Conservation (phyloP, 2,888 invertebrate species). For the Seira ritae region DNA sequence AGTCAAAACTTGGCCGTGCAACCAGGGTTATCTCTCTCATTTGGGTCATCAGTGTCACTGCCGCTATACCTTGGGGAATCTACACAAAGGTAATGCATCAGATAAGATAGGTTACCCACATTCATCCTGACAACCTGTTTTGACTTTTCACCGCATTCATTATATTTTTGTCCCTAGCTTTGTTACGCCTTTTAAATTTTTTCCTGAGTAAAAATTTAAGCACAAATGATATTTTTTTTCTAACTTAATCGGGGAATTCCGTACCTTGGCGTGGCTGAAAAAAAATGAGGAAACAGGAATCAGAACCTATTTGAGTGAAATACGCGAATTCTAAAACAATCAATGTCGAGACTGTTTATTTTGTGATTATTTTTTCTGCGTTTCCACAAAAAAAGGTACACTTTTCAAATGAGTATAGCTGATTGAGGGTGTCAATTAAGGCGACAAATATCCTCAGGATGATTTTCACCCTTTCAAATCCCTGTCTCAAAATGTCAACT, state of each 20-base stretch:
- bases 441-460: background rate
- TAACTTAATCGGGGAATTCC: background rate
- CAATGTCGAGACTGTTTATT: background rate
- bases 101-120: too few relatives aligned
- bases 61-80: constrained; percentile 75
- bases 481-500: background rate
- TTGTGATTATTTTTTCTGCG: background rate
- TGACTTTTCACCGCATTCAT: background rate
- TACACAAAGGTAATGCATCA: constrained; percentile 72
- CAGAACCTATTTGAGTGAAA: background rate
- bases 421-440: too few relatives aligned
- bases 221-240: background rate
- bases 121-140: background rate
- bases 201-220: background rate
- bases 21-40: constrained; percentile 76
- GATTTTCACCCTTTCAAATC: background rate
- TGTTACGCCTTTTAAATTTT: too few relatives aligned
- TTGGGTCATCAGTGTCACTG: constrained; percentile 76
- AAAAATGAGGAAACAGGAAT: background rate
- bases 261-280: background rate
- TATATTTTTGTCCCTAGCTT: background rate
- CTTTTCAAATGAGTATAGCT: too few relatives aligned
- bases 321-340: background rate
- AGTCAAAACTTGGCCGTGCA: constrained; percentile 74
- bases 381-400: background rate